Percentiles rank a stretch among this genome's conserved stretches.
These are phyloP conservation scores for Falcaria lacertinaria DNA, from an alignment of 2,888 invertebrate genomes.

Conservation along the genomic window DNA sequence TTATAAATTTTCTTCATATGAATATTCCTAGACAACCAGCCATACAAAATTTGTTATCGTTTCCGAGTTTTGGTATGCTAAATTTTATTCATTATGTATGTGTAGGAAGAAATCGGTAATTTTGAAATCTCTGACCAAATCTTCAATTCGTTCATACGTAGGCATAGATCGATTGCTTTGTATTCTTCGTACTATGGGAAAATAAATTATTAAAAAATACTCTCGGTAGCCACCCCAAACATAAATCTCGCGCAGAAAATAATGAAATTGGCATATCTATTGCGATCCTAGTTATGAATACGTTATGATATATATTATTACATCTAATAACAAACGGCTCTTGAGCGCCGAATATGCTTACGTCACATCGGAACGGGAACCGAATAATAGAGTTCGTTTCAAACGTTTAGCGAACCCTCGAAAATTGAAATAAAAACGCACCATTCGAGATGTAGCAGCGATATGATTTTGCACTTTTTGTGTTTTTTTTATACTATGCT, in stretches of 20 bases:
- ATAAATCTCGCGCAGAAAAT: conserved; percentile 33
- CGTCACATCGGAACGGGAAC: conserved; percentile 65
- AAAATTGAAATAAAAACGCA: conserved; percentile 74
- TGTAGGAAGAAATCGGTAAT: no score
- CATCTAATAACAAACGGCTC: conserved; percentile 72
- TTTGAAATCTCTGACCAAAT: no score
- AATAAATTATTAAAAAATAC: conserved; percentile 1
- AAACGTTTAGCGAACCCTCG: conserved; percentile 77
- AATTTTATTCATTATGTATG: no score
- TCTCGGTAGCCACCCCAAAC: neutral
- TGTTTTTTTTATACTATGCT: conserved; percentile 48
- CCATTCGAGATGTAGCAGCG: conserved; percentile 76
- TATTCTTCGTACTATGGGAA: no score
- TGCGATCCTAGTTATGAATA: conserved; percentile 75
- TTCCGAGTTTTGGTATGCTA: no score
- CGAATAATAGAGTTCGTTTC: conserved; percentile 76
- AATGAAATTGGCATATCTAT: conserved; percentile 68
- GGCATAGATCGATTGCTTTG: no score
- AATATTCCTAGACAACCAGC: no score
- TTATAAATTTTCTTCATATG: no score
- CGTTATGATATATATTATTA: conserved; percentile 75
- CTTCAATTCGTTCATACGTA: no score
- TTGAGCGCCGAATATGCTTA: conserved; percentile 68
- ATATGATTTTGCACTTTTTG: conserved; percentile 77
- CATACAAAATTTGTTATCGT: no score